Conservation (phyloP, 2,797 vertebrate genomes). For the Acomys russatus region DNA sequence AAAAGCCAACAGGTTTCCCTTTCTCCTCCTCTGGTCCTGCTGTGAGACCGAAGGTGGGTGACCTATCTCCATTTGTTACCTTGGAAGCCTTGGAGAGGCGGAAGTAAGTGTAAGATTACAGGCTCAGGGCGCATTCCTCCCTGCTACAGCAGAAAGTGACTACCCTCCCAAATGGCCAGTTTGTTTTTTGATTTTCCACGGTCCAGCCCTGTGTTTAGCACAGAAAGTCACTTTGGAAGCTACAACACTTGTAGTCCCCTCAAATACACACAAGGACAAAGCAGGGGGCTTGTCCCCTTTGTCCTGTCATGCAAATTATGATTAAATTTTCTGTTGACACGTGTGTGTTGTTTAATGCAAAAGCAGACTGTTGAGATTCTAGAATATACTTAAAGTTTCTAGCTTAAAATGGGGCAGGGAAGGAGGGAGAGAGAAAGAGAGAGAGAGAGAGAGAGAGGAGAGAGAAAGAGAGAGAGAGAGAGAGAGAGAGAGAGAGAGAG, state of each 20-base stretch:
- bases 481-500: not conserved
- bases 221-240: constrained; percentile 84
- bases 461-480: not conserved
- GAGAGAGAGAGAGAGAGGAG: not conserved
- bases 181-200: constrained; percentile 90
- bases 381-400: constrained; percentile 55
- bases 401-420: not conserved
- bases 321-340: constrained; percentile 71
- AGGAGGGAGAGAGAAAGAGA: not conserved
- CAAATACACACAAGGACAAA: constrained; percentile 84
- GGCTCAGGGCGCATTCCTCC: constrained; percentile 78
- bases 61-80: constrained; percentile 84
- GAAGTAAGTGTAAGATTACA: constrained; percentile 87
- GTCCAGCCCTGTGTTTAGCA: constrained; percentile 83
- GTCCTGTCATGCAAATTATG: constrained; percentile 82
- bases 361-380: constrained; percentile 62
- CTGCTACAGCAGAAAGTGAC: constrained; percentile 76
- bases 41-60: constrained; percentile 72
- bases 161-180: constrained; percentile 83
- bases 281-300: constrained; percentile 79
- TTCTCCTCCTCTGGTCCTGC: constrained; percentile 43
- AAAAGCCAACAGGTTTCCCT: constrained; percentile 77
- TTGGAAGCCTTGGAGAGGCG: constrained; percentile 87
- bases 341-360: constrained; percentile 61
- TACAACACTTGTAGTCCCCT: constrained; percentile 82